A percentile compares a stretch with the other conserved stretches of the same genome.
Conservation (phyloP, 2,113 vertebrate species). For the Elachura formosa region DNA sequence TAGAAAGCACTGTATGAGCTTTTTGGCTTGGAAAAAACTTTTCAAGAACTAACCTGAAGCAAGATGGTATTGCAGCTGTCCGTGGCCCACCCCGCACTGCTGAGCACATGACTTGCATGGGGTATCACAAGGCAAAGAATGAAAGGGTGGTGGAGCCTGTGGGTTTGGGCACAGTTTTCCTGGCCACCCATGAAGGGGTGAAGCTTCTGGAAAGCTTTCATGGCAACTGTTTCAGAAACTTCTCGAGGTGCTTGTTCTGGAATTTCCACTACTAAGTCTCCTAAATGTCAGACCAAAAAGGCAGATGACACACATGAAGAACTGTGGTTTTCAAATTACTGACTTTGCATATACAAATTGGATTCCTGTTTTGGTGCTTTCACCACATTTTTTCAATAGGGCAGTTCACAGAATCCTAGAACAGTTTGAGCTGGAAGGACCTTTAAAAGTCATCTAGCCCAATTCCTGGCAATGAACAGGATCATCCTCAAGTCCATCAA, state of each 20-base stretch:
- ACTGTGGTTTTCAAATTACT: background rate
- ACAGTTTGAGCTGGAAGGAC: background rate
- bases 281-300: background rate
- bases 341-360: background rate
- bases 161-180: background rate
- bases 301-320: background rate
- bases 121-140: background rate
- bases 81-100: background rate
- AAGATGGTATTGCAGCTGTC: background rate
- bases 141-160: background rate
- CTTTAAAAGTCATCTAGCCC: background rate
- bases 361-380: background rate
- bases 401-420: background rate
- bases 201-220: background rate
- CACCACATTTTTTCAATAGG: no score
- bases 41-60: background rate
- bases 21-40: background rate
- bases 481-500: background rate
- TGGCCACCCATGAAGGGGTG: rapidly evolving
- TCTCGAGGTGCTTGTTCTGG: background rate
- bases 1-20: background rate
- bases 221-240: background rate
- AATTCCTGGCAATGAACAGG: background rate
- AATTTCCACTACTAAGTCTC: background rate
- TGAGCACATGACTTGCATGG: background rate